phyloP scores from a whole-genome alignment of 2,113 vertebrate genomes.

The Plestiodon gilberti region DNA sequence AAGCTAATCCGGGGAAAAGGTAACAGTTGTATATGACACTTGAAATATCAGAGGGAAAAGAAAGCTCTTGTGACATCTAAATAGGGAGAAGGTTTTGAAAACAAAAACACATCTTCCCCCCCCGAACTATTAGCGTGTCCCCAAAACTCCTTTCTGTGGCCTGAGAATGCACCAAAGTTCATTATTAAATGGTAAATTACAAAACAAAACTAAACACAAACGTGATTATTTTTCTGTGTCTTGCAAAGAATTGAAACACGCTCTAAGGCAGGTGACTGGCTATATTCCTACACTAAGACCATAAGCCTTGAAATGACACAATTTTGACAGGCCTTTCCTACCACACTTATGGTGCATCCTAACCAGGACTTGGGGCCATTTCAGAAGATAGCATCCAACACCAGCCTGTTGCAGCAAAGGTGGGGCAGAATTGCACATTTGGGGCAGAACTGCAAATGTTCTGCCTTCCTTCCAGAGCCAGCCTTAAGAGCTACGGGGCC shows the following conservation, averaged over 20 bases:
- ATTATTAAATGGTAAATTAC: constrained; percentile 63
- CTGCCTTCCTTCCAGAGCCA: too few relatives aligned
- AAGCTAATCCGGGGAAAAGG: constrained; percentile 70
- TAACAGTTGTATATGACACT: constrained; percentile 63
- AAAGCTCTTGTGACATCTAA: constrained; percentile 60
- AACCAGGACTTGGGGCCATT: too few relatives aligned
- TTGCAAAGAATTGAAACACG: constrained; percentile 48
- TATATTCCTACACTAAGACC: not conserved
- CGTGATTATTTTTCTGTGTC: not conserved
- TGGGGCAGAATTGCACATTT: too few relatives aligned
- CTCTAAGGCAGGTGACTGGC: not conserved
- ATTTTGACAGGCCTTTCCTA: not conserved
- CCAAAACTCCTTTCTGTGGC: constrained; percentile 63
- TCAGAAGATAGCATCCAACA: not conserved
- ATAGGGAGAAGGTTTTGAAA: constrained; percentile 58
- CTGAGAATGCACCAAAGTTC: constrained; percentile 46
- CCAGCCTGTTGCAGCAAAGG: not conserved
- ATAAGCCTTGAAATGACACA: not conserved
- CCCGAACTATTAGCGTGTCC: constrained; percentile 51
- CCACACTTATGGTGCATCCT: not conserved
- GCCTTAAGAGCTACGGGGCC: too few relatives aligned
- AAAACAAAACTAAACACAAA: constrained; percentile 49
- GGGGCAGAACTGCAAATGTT: too few relatives aligned
- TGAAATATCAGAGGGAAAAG: constrained; percentile 67
- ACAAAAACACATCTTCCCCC: not conserved